Conservation (phyloP, 2,888 invertebrate species). For the Chymomyza procnemis region DNA sequence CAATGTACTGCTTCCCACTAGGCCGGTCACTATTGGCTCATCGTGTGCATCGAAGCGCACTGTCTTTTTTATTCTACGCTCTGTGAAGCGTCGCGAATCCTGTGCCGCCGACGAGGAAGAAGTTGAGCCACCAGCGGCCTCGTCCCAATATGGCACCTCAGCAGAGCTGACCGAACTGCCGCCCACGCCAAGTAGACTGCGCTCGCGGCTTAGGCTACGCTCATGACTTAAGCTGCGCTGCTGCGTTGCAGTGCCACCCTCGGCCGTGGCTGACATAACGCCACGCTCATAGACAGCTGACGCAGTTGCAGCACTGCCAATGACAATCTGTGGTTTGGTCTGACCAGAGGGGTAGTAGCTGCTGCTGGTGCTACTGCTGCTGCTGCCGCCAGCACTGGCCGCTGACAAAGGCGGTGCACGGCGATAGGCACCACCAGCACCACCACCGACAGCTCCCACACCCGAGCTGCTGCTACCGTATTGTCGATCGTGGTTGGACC, state of each 20-base stretch:
- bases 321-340: conserved; percentile 78
- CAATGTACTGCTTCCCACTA: conserved; percentile 41
- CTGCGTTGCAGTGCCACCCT: conserved; percentile 30
- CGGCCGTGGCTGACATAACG: conserved; percentile 47
- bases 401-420: conserved; percentile 66
- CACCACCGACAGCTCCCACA: conserved; percentile 29
- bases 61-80: conserved; percentile 93
- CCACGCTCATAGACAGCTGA: conserved; percentile 63
- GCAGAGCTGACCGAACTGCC: conserved; percentile 64
- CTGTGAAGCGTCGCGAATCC: conserved; percentile 89
- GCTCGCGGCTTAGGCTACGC: conserved; percentile 56
- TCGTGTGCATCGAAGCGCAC: conserved; percentile 91
- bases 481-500: conserved; percentile 80
- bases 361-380: conserved; percentile 75
- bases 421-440: conserved; percentile 53
- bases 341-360: conserved; percentile 58
- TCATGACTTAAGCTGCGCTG: conserved; percentile 19
- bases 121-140: conserved; percentile 48
- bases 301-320: conserved; percentile 60
- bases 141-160: conserved; percentile 73
- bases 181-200: conserved; percentile 59
- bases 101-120: conserved; percentile 75
- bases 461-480: conserved; percentile 40
- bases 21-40: conserved; percentile 41
- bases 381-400: conserved; percentile 60